Percentiles rank a stretch among this genome's conserved stretches.
phyloP scores from a whole-genome alignment of 2,888 invertebrate species.

The Sinohyriopsis cumingii region DNA sequence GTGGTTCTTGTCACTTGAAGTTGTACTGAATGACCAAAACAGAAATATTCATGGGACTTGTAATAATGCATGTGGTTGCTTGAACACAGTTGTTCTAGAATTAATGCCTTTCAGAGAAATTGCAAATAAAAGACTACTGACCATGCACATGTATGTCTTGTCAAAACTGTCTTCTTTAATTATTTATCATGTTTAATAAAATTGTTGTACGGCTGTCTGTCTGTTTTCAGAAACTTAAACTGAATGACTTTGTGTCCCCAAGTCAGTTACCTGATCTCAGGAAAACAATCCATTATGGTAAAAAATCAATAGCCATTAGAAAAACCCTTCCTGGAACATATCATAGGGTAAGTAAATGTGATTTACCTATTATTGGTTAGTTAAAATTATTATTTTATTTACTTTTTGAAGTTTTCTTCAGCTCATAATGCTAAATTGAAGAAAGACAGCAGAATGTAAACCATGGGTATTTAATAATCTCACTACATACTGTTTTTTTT shows the following conservation, averaged over 20 bases:
- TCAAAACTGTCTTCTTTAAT: no score
- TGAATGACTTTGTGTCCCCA: conserved; percentile 70
- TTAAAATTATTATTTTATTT: neutral
- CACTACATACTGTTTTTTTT: no score
- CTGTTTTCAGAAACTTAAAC: conserved; percentile 65
- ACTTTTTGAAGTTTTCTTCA: neutral
- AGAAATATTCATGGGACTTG: no score
- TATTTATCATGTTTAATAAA: neutral
- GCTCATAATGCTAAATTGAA: neutral
- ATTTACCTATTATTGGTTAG: neutral
- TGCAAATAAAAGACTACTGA: no score
- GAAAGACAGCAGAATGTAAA: no score
- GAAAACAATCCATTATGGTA: conserved; percentile 67
- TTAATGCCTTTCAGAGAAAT: no score
- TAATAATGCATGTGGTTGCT: no score
- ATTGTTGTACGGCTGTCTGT: neutral
- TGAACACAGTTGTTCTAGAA: no score
- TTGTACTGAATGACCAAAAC: no score
- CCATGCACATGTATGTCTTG: no score
- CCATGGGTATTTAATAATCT: no score
- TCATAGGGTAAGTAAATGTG: conserved; percentile 57
- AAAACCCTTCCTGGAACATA: conserved; percentile 63
- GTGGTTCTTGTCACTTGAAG: no score
- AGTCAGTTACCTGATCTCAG: conserved; percentile 68
- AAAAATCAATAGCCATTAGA: conserved; percentile 66